phyloP scores from a whole-genome alignment of 2,797 vertebrate species.

The Acanthurus tractus region DNA sequence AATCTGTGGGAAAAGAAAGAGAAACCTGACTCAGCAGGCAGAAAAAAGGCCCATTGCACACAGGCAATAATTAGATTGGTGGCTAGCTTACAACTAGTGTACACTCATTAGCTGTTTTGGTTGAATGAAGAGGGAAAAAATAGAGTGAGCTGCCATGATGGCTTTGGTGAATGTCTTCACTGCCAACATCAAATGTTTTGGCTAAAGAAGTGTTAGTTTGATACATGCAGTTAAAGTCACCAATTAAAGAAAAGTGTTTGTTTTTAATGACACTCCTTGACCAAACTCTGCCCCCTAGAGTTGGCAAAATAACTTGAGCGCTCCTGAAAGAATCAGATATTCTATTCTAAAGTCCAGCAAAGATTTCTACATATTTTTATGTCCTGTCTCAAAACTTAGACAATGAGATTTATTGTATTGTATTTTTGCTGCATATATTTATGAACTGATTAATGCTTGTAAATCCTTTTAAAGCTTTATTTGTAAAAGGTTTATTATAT shows the following conservation, averaged over 20 bases:
- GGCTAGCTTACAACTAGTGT: background rate
- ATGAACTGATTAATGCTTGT: conserved; percentile 56
- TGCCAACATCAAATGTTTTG: background rate
- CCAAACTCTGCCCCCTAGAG: conserved; percentile 17
- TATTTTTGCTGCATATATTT: conserved; percentile 77
- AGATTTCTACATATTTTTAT: conserved; percentile 70
- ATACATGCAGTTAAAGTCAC: background rate
- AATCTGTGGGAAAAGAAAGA: no score
- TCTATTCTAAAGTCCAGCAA: conserved; percentile 19
- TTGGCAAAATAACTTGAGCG: background rate
- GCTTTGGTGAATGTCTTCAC: background rate
- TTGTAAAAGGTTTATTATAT: conserved; percentile 52
- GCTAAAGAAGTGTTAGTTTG: background rate
- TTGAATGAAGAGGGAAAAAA: background rate
- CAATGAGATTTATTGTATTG: conserved; percentile 63
- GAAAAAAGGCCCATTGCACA: no score
- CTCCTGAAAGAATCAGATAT: conserved; percentile 3
- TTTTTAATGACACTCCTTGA: background rate
- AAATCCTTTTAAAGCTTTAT: conserved; percentile 43
- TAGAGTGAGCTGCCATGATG: background rate
- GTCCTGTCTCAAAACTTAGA: conserved; percentile 54
- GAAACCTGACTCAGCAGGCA: no score
- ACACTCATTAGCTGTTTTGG: background rate
- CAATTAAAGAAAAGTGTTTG: background rate
- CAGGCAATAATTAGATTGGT: background rate